Base-by-base conservation (phyloP, 1,140 invertebrate genomes). In the Drosophila athabasca region DNA sequence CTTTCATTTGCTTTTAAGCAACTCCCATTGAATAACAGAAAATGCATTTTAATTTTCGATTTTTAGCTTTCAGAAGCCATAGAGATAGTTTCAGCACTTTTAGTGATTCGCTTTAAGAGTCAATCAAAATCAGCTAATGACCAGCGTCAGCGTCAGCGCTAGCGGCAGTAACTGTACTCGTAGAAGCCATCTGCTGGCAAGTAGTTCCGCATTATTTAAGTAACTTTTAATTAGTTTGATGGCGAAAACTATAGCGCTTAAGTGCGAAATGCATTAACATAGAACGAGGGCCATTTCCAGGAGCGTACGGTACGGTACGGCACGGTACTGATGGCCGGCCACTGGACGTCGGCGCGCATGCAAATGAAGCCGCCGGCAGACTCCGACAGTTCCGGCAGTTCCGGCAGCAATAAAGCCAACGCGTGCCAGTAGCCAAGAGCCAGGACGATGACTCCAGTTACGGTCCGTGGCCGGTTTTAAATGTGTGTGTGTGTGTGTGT, bases 181-280 rank as follows among this genome's bases (percentile, higher is more conserved):
- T 13, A 13, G 35, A 11, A 39, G 35, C 35, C 35, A 13, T 39
- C 35, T 39, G 35, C 35, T 15, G 45, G 39, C 46, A 60, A 67
- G 78, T 78, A 82, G 83, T 69, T 65, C 65, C 69, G 41, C 74
- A 82, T 78, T 83, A 78, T 82, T 81, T 83, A 83, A 82, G 81
- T 69, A 71, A 65, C 69, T 79, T 83, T 79, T 65, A 82, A 83
- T 82, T 82, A 82, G 79, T 82, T 78, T 79, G 77, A 83, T 83
- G 76, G 79, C 80, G 79, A 69, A 82, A 81, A 81, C 79, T 82
- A 82, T 74, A 43, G 79, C 62, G 64, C 79, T 83, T 82, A 78
- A 82, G 79, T 82, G 79, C 59, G 57, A 70, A 83, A 83, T 70
- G 62, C 79, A 82, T 81, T 81, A 81, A 82, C 74, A 78, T 64